phyloP scores from a whole-genome alignment of 2,113 vertebrate genomes.

The Axis porcinus region DNA sequence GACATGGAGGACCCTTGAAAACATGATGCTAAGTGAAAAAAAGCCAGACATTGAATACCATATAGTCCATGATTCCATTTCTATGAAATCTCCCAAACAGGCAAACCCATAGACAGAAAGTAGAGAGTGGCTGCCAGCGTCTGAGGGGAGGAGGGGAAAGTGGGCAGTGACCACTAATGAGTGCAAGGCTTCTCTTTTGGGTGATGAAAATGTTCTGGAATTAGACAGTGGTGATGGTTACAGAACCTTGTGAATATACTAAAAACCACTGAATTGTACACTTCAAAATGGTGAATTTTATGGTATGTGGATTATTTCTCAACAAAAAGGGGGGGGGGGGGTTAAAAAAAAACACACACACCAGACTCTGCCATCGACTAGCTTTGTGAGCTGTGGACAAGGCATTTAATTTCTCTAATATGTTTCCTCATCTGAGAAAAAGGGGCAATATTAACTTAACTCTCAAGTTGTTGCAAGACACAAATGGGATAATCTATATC shows the following conservation, averaged over 20 bases:
- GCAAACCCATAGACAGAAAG: not conserved
- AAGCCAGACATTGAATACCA: not conserved
- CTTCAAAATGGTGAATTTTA: not conserved
- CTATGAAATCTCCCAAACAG: not conserved
- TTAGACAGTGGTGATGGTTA: not conserved
- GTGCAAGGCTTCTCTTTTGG: not conserved
- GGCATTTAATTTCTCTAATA: not conserved
- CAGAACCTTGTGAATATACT: not conserved
- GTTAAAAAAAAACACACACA: not conserved
- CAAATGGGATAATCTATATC: not conserved
- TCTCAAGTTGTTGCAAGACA: not conserved
- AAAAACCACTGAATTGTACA: not conserved
- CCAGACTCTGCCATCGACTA: not conserved
- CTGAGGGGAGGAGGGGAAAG: not conserved
- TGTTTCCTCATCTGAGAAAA: not conserved
- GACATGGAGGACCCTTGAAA: not conserved
- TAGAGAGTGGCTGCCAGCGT: not conserved
- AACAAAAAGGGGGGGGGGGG: not conserved
- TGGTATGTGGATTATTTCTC: not conserved
- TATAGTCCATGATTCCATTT: not conserved
- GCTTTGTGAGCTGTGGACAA: not conserved
- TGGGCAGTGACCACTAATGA: not conserved
- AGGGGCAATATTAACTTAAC: not conserved
- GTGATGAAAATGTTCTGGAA: slow-evolving; percentile 4
- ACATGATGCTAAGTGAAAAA: not conserved